A percentile compares a stretch with the other conserved stretches of the same genome.
Conservation (phyloP, 2,113 vertebrate species). For the Emydura subglobosa region DNA sequence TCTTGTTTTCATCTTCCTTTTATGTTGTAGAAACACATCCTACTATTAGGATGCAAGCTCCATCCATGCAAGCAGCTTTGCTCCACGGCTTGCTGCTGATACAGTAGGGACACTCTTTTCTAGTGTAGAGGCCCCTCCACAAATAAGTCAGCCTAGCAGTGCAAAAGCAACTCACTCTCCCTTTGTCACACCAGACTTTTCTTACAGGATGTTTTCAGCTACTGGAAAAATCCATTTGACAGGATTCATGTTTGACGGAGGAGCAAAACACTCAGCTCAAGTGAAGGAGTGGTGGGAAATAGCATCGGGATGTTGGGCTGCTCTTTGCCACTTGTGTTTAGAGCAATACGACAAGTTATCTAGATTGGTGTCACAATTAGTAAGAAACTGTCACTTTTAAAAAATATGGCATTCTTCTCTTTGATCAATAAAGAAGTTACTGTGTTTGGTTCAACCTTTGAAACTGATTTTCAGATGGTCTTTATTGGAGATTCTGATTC, state of each 20-base stretch:
- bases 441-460: background rate
- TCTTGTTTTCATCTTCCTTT: background rate
- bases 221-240: accelerated
- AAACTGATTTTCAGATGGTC: background rate
- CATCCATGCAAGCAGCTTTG: background rate
- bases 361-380: background rate
- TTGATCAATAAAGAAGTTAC: background rate
- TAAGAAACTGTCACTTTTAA: background rate
- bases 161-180: background rate
- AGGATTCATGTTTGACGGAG: accelerated
- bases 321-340: accelerated
- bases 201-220: background rate
- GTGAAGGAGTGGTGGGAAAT: background rate
- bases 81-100: background rate
- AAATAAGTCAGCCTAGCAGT: background rate
- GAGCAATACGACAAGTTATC: background rate
- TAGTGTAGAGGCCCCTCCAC: background rate
- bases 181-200: background rate
- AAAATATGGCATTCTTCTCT: background rate
- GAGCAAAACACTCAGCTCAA: background rate
- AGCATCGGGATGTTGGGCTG: accelerated
- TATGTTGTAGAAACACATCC: background rate
- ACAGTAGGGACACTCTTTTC: background rate
- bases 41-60: background rate
- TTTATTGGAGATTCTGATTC: background rate